A percentile compares a stretch with the other conserved stretches of the same genome.
Conservation (phyloP, 2,888 invertebrate genomes). For the Pegoplata infirma region DNA sequence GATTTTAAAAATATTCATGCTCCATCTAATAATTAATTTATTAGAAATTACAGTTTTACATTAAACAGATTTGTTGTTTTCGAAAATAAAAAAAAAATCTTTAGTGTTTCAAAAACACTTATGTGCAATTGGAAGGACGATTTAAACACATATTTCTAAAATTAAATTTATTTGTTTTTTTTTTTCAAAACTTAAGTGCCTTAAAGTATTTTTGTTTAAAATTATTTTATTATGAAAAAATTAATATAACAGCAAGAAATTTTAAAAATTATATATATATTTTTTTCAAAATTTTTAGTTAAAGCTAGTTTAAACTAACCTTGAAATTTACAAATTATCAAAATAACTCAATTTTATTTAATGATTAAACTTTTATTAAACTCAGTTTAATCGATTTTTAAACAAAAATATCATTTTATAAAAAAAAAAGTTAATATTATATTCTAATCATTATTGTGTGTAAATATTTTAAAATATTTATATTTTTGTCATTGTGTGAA, state of each 20-base stretch:
- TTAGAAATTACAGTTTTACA: conserved; percentile 1
- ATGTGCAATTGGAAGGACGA: conserved; percentile 49
- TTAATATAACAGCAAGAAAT: too few species aligned
- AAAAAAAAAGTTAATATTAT: neutral
- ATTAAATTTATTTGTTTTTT: conserved; percentile 4
- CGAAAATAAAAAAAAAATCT: neutral
- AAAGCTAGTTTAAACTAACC: conserved; percentile 28
- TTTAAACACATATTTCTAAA: conserved; percentile 3
- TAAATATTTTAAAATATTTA: conserved; percentile 2
- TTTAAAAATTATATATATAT: too few species aligned
- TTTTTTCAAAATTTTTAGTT: neutral
- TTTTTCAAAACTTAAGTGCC: conserved; percentile 57
- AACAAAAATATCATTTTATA: neutral
- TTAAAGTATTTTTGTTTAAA: conserved; percentile 58
- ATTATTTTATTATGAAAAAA: neutral
- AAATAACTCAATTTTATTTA: neutral
- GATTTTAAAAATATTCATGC: conserved; percentile 77
- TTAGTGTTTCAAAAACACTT: conserved; percentile 43
- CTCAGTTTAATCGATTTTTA: too few species aligned
- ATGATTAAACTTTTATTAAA: neutral
- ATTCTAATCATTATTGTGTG: neutral
- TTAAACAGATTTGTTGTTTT: neutral
- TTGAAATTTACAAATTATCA: neutral
- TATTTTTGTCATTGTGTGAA: conserved; percentile 5
- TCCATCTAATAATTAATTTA: conserved; percentile 51